Conservation (phyloP, 2,797 vertebrate genomes). For the Perodicticus potto region DNA sequence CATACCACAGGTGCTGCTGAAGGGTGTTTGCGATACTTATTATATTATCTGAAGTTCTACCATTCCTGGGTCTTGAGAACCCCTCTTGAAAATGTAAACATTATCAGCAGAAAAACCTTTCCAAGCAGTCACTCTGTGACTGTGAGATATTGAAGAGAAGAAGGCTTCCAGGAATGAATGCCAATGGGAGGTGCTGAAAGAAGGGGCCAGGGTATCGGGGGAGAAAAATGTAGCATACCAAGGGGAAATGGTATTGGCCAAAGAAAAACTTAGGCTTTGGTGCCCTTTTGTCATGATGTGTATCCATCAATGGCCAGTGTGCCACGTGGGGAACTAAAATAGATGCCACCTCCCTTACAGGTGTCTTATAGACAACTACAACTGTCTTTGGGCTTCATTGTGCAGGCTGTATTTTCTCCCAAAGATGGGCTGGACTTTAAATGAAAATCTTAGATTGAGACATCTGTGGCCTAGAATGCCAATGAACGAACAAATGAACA, state of each 20-base stretch:
- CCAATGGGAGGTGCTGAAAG: background rate
- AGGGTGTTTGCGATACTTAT: background rate
- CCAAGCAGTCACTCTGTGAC: background rate
- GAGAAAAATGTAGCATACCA: background rate
- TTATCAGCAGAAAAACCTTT: background rate
- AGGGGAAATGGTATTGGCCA: background rate
- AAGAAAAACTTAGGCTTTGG: background rate
- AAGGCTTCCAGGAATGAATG: background rate
- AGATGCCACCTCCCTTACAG: background rate
- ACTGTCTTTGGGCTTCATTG: background rate
- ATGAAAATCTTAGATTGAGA: background rate
- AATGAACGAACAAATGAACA: background rate
- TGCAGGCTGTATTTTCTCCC: background rate
- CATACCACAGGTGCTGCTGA: background rate
- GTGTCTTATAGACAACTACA: background rate
- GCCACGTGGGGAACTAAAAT: background rate
- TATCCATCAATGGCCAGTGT: background rate
- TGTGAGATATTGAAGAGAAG: background rate
- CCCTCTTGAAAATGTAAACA: background rate
- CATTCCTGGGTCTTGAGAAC: background rate
- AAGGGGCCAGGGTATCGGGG: too few species aligned
- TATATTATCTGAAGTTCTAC: background rate
- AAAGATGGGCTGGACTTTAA: background rate
- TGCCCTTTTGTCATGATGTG: background rate
- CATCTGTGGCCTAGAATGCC: background rate